Conservation (phyloP, 2,888 invertebrate genomes). For the Pachliopta kotzebuea region DNA sequence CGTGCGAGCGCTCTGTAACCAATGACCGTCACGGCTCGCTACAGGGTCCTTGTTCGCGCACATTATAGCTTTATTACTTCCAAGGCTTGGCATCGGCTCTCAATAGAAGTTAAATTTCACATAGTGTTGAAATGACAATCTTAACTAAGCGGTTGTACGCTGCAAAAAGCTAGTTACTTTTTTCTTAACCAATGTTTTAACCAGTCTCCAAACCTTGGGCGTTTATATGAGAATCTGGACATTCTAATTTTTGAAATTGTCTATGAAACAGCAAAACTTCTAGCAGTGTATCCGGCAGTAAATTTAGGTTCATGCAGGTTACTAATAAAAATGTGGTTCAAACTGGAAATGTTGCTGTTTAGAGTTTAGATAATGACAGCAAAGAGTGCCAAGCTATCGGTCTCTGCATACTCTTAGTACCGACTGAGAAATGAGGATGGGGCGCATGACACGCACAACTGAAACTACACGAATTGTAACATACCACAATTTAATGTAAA, state of each 20-base stretch:
- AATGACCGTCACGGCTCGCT: slow-evolving; percentile 36
- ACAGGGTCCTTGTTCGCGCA: slow-evolving; percentile 17
- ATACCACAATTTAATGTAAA: slow-evolving; percentile 87
- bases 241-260: slow-evolving; percentile 9
- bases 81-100: slow-evolving; percentile 26
- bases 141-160: not conserved
- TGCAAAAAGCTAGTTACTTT: not conserved
- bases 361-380: slow-evolving; percentile 22
- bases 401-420: slow-evolving; percentile 8
- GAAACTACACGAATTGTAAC: slow-evolving; percentile 82
- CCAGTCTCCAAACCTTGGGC: slow-evolving; percentile 25
- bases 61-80: slow-evolving; percentile 3
- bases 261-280: slow-evolving; percentile 27
- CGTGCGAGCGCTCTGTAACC: slow-evolving; percentile 59
- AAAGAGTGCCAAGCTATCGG: slow-evolving; percentile 26
- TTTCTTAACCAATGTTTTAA: not conserved
- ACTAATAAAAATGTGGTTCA: slow-evolving; percentile 22
- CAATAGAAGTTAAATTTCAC: not conserved
- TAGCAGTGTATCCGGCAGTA: slow-evolving; percentile 9
- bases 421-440: slow-evolving; percentile 55
- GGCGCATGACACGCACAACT: slow-evolving; percentile 67
- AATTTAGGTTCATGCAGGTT: slow-evolving; percentile 25
- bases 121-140: not conserved
- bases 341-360: slow-evolving; percentile 28
- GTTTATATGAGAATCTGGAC: not conserved